Evolutionary conservation across 2,113 vertebrate genomes (phyloP).

Genomic region (Typhlomys cinereus): DNA sequence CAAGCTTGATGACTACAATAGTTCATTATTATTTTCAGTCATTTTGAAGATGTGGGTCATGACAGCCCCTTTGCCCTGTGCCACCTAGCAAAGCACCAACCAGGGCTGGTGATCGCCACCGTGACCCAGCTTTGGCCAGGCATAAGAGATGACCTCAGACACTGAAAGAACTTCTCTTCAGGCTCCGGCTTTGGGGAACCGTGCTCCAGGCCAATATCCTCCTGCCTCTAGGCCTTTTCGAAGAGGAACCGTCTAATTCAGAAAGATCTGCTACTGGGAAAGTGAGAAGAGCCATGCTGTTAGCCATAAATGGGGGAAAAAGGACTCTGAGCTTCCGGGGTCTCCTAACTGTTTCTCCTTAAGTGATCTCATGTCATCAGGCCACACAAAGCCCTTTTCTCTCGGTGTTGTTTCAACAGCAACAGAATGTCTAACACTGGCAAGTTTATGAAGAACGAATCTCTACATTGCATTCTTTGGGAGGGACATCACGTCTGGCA

Average conservation of each 20-base stretch:
- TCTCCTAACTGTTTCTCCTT: neutral
- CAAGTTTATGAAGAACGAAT: neutral
- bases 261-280: neutral
- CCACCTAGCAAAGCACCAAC: neutral
- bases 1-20: neutral
- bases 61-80: neutral
- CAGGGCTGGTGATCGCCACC: neutral
- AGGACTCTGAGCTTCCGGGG: neutral
- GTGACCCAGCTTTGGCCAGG: neutral
- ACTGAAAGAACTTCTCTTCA: neutral
- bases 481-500: neutral
- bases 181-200: neutral
- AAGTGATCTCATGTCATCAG: neutral
- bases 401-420: neutral
- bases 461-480: no score
- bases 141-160: neutral
- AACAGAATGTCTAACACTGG: neutral
- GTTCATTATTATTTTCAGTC: neutral
- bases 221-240: neutral
- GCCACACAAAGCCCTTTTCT: neutral
- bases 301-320: no score
- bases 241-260: neutral
- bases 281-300: neutral
- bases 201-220: neutral
- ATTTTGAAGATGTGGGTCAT: neutral